Conservation (phyloP, 2,888 invertebrate genomes). For the Leptinotarsa tumamoca region DNA sequence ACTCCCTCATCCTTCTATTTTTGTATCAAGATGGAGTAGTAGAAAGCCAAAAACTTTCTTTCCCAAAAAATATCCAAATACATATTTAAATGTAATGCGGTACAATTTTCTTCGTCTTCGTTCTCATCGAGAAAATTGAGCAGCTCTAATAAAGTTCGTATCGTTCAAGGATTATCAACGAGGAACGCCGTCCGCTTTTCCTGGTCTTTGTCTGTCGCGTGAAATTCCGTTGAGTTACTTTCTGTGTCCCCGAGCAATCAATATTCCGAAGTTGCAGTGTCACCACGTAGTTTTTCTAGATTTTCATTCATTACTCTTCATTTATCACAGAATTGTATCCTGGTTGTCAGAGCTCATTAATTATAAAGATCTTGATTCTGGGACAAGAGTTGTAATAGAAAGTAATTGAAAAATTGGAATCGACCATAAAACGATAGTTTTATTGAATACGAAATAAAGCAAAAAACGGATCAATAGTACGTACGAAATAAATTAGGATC, state of each 20-base stretch:
- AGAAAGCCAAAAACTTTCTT: too few species aligned
- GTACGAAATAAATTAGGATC: too few species aligned
- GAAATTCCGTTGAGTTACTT: conserved; percentile 53
- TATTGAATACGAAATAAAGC: too few species aligned
- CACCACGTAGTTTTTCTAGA: conserved; percentile 10
- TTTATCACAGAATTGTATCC: conserved; percentile 7
- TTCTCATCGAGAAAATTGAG: conserved; percentile 34
- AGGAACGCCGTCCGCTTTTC: conserved; percentile 50
- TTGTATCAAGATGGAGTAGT: too few species aligned
- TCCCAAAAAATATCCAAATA: too few species aligned
- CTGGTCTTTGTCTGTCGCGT: conserved; percentile 41
- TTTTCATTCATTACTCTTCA: neutral
- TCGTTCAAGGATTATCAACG: conserved; percentile 62
- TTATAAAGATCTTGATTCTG: too few species aligned
- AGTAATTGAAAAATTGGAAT: too few species aligned
- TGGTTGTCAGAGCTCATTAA: neutral
- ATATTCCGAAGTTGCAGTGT: conserved; percentile 23
- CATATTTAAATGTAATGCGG: neutral
- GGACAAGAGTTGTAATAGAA: too few species aligned
- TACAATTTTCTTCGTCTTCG: conserved; percentile 23
- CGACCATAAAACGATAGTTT: too few species aligned
- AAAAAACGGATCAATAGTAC: too few species aligned
- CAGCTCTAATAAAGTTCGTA: conserved; percentile 60
- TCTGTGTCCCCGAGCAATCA: conserved; percentile 39
- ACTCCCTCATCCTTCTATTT: too few species aligned